Conservation (phyloP, 1,140 invertebrate genomes). For the Atta colombica region DNA sequence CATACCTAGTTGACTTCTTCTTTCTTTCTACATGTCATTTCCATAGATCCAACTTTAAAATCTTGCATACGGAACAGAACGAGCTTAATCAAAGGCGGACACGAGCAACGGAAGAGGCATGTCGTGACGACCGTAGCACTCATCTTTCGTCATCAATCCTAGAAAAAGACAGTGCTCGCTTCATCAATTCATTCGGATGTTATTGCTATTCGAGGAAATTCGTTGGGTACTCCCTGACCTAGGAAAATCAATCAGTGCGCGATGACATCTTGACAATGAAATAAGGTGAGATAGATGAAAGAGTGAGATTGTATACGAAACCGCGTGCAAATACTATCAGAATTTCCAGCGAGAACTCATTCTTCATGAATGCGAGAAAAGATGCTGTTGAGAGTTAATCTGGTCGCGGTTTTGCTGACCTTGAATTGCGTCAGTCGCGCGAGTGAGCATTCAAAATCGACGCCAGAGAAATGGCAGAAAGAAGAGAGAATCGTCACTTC, state of each 20-base stretch:
- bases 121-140: background rate
- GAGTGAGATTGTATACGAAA: constrained; percentile 32
- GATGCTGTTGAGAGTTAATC: constrained; percentile 80
- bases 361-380: constrained; percentile 65
- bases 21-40: background rate
- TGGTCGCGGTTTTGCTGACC: constrained; percentile 77
- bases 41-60: background rate
- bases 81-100: background rate
- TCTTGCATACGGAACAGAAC: background rate
- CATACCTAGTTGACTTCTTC: constrained; percentile 9
- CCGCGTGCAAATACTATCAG: constrained; percentile 7
- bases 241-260: background rate
- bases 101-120: background rate
- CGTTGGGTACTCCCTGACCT: background rate
- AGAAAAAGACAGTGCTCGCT: background rate
- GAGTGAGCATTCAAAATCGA: constrained; percentile 47
- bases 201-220: constrained; percentile 1
- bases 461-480: constrained; percentile 1
- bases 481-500: background rate
- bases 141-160: background rate
- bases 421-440: constrained; percentile 68
- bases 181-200: constrained; percentile 13
- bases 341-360: background rate
- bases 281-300: constrained; percentile 2
- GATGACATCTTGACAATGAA: constrained; percentile 54